These are phyloP conservation scores for Morpho achilles DNA, from an alignment of 2,888 invertebrate genomes.

Conservation along the genomic window DNA sequence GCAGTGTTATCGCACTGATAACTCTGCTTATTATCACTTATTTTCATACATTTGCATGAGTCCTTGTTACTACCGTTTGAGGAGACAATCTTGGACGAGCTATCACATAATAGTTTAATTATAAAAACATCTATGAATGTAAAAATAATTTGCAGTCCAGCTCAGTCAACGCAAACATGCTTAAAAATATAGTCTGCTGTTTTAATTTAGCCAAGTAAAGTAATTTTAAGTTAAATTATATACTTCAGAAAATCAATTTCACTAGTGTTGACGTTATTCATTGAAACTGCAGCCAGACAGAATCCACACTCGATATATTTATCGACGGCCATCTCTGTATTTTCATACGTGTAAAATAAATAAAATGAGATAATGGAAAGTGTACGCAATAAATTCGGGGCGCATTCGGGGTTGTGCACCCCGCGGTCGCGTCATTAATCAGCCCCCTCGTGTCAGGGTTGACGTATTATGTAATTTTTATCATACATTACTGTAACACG, in stretches of 20 bases:
- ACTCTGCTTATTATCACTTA: too few species aligned
- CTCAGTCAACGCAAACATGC: too few species aligned
- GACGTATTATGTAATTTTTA: constrained; percentile 64
- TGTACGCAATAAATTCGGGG: constrained; percentile 59
- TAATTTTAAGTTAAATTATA: too few species aligned
- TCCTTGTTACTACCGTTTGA: too few species aligned
- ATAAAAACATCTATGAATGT: too few species aligned
- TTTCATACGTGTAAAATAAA: constrained; percentile 36
- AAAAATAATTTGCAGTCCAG: too few species aligned
- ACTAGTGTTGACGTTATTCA: constrained; percentile 5
- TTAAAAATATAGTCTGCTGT: too few species aligned
- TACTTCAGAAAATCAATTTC: background rate
- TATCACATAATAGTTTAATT: too few species aligned
- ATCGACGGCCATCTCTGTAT: constrained; percentile 11
- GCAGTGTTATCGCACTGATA: too few species aligned
- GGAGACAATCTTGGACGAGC: too few species aligned
- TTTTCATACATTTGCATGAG: too few species aligned
- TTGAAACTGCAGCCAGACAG: constrained; percentile 11
- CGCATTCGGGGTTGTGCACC: constrained; percentile 32
- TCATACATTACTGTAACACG: constrained; percentile 36
- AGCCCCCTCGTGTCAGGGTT: constrained; percentile 46
- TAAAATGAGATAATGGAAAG: constrained; percentile 50
- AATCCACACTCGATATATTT: constrained; percentile 23
- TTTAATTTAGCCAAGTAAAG: too few species aligned
- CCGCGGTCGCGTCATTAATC: constrained; percentile 63